Base-by-base conservation (phyloP, 2,888 invertebrate genomes). In the Limenitis camilla region DNA sequence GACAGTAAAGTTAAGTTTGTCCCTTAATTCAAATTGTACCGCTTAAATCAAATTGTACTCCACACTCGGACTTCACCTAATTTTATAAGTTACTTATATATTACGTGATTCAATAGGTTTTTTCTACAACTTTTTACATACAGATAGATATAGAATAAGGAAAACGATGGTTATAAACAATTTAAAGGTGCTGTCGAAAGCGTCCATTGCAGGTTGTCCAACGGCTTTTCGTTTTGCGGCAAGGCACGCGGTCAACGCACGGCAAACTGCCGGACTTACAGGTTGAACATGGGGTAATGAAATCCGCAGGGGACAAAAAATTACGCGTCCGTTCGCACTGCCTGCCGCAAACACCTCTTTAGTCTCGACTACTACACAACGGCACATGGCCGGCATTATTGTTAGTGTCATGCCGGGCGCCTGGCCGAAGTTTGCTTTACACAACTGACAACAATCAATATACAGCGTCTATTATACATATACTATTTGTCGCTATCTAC, bases 211-310 rank as follows among this genome's bases (percentile, higher is more conserved):
- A 75, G 77, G 57, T 74, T 72, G 80, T 77, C 71, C 68, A 74
- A 82, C 82, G 68, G 71, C 81, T 80, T 77, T 70, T 74, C 72
- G 74, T 72, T 74, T 67, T 70, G 71, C 69, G 70, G 74, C 76
- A 69, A 69, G 72, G 69, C 75, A 66, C 64, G 82, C 86, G 86
- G 86, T 86, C 86, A 85, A 85, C 74, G 86, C 74, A 69, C 86
- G 84, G 75, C 78, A 81, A 86, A 86, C 83, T 84, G 86, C 84
- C 84, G 81, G 85, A 76, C 83, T 81, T 83, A 84, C 86, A 81
- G 84, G 84, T 85, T 84, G 80, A 75, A 80, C 83, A 81, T 81
- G 83, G 78, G 78, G 80, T 83, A 76, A 74, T 80, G 84, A 84
- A 84, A 86, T 84, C 83, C 77, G 78, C 78, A 77, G 79, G 72